phyloP scores from a whole-genome alignment of 1,140 invertebrate species.

The Aphaenogaster ashmeadi region DNA sequence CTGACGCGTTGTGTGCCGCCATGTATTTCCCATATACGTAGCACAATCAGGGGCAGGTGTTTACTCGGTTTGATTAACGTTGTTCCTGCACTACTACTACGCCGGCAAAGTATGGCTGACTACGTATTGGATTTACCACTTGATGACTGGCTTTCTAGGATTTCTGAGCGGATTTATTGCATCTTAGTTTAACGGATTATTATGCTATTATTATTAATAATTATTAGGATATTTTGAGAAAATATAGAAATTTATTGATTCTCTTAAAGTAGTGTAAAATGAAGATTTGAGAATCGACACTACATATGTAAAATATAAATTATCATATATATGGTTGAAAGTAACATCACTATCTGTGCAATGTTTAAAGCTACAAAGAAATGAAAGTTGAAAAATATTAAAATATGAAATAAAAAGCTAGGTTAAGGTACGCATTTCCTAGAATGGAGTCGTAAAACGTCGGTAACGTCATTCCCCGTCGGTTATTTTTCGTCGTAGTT shows the following conservation, averaged over 20 bases:
- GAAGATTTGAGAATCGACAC: neutral
- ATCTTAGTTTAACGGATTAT: slow-evolving; percentile 17
- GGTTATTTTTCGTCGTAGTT: slow-evolving; percentile 62
- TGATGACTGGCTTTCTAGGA: slow-evolving; percentile 23
- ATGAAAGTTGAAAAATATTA: neutral
- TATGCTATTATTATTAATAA: slow-evolving; percentile 6
- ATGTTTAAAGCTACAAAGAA: neutral
- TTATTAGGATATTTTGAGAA: neutral
- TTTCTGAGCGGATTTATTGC: slow-evolving; percentile 54
- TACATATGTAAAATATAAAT: neutral
- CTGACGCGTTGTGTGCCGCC: slow-evolving; percentile 69
- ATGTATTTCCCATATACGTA: slow-evolving; percentile 76
- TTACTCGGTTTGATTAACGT: slow-evolving; percentile 82
- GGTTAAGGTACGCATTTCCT: neutral
- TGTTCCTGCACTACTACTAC: slow-evolving; percentile 71
- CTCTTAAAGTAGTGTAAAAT: neutral
- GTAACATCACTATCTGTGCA: neutral
- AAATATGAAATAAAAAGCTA: slow-evolving; percentile 14
- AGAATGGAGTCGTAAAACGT: slow-evolving; percentile 15
- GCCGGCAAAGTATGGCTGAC: slow-evolving; percentile 63
- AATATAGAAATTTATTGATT: neutral
- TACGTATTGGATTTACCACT: slow-evolving; percentile 54
- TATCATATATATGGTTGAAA: neutral
- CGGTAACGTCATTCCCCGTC: slow-evolving; percentile 73
- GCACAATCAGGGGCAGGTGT: slow-evolving; percentile 82